Evolutionary conservation across 2,888 invertebrate species (phyloP), one percentile per base, ranked within the genome.

Genomic region (Lasioglossum leucozonium): DNA sequence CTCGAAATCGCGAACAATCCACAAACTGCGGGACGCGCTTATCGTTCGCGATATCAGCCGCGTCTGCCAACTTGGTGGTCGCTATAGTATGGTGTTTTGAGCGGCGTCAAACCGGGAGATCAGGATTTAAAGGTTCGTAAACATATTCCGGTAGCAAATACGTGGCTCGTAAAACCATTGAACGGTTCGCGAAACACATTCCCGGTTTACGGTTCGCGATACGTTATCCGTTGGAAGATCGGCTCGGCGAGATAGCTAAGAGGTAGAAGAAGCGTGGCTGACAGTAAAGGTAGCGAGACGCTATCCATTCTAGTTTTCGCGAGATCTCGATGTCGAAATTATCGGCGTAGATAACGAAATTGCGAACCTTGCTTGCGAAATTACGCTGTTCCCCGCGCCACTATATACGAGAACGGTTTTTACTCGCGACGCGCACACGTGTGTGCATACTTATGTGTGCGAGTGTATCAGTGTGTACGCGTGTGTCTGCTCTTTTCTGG

Each of bases 341-440:
- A 90, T 89, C 88, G 83, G 58, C 40, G 73, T 47, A 71, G 42
- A 44, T 79, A 72, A 76, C 69, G 77, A 80, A 87, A 89, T 90
- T 88, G 79, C 80, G 62, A 80, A 22, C n/a, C 3, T n/a, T 1
- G 47, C 51, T 51, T n/a, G 51, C 51, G 51, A 51, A 51, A 51
- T 51, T 76, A 89, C 88, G 87, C 88, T 40, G 87, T 87, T 81
- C 86, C 72, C 80, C 84, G 65, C 80, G 84, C 86, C 80, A 77
- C 72, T 82, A 79, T 74, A 51, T n/a, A 6, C 13, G 30, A 62
- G 62, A 30, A 26, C 16, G 62, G 26, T 62, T 62, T 62, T 62
- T 62, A 62, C 30, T 30, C 51, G 51, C n/a, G 47, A 51, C 51
- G 10, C 3, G 10, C 10, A 11, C 10, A 1, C 10, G 42, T 11